Conservation (phyloP, 2,888 invertebrate species). For the Netelia melanura region DNA sequence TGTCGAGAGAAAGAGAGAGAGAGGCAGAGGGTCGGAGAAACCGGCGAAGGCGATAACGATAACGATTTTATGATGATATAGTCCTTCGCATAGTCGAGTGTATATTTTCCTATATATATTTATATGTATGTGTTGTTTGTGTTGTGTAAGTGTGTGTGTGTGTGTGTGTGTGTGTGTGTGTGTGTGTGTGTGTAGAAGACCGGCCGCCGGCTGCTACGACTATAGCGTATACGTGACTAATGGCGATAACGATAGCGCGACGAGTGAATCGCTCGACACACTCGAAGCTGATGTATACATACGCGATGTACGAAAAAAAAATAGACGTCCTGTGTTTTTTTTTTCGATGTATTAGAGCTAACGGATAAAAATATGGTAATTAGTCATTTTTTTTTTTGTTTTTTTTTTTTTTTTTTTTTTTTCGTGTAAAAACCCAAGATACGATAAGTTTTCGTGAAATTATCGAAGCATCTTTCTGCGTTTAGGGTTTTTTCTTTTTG, state of each 20-base stretch:
- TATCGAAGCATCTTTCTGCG: no score
- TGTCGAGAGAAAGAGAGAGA: conserved; percentile 40
- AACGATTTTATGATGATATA: conserved; percentile 74
- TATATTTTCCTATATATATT: conserved; percentile 56
- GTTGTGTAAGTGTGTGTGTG: conserved; percentile 1
- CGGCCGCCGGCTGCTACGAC: conserved; percentile 75
- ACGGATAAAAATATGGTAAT: conserved; percentile 61
- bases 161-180: neutral
- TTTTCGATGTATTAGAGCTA: conserved; percentile 25
- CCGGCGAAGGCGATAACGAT: conserved; percentile 77
- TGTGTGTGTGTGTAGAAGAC: conserved; percentile 51
- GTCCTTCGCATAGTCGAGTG: conserved; percentile 58
- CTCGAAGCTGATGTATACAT: conserved; percentile 11
- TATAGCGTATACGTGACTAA: conserved; percentile 81
- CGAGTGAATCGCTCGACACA: conserved; percentile 66
- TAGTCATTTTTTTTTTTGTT: conserved; percentile 32
- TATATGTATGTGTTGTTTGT: conserved; percentile 21
- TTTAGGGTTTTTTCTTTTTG: no score
- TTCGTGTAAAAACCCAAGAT: neutral
- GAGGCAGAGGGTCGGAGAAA: conserved; percentile 37
- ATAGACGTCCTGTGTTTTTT: conserved; percentile 1
- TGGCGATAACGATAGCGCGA: conserved; percentile 81
- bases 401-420: conserved; percentile 15
- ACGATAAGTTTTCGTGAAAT: no score
- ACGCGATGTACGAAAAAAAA: neutral